Evolutionary conservation across 2,888 invertebrate species (phyloP), one percentile per base, ranked within the genome.

Genomic region (Coleophora deauratella): DNA sequence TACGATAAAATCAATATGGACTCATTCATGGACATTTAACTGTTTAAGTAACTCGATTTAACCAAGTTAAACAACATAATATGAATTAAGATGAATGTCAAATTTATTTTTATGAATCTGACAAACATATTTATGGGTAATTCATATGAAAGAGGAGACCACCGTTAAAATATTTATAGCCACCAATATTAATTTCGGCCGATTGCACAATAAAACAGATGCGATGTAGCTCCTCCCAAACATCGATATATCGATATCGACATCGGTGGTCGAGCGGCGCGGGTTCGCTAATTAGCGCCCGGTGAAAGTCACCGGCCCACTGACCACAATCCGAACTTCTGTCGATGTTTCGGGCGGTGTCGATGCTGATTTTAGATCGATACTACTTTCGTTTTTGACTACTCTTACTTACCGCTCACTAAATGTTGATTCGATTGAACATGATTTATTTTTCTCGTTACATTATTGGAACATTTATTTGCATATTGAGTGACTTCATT

Each of bases 321-420:
- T 85, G 84, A 84, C 84, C 84, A 84, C 70, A 69, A 78, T 81
- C 63, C 62, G 57, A 64, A 57, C 54, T 31, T 57, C 62, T 57
- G 62, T 55, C 71, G 72, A 77, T 76, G 78, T 81, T 84, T 82
- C 73, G 78, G 78, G 64, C 64, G 6, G 21, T n/a, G n/a, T 3
- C 21, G 21, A 59, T 68, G 71, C 62, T 69, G 76, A 82, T 80
- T 84, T 77, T 79, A 82, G 80, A 81, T 80, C 74, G 75, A 82
- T 76, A 75, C 78, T 74, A 85, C 84, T 85, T 85, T 85, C 84
- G 84, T 80, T 85, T 85, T 82, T 84, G 80, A 75, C 78, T 80
- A 75, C 80, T 80, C 79, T 79, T 77, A 71, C 78, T 73, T 65
- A 66, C 69, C 72, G 58, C 64, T 78, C 77, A 68, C 76, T 66